These are phyloP conservation scores for Gambelia wislizenii DNA, from an alignment of 2,797 vertebrate genomes.

Conservation along the genomic window DNA sequence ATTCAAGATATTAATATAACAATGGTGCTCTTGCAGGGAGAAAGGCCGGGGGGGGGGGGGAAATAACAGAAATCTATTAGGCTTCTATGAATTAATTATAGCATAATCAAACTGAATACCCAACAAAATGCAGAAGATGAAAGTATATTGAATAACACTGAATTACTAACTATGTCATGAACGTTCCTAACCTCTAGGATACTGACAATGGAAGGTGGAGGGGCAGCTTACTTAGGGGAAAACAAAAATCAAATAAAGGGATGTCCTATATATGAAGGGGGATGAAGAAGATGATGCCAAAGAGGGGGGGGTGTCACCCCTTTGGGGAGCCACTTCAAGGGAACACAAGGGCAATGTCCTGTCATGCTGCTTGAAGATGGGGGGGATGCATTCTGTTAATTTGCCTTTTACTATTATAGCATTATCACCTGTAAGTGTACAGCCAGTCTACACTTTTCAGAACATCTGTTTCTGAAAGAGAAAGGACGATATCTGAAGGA, in stretches of 20 bases:
- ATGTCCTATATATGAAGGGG: neutral
- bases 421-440: too few relatives aligned
- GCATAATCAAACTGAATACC: neutral
- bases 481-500: too few relatives aligned
- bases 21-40: neutral
- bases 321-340: too few relatives aligned
- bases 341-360: too few relatives aligned
- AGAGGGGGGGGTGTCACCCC: too few relatives aligned
- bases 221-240: neutral
- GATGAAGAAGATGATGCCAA: too few relatives aligned
- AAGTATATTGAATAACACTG: neutral
- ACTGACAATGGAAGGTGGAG: neutral
- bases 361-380: too few relatives aligned
- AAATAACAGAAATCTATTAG: neutral
- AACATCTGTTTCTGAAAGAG: too few relatives aligned
- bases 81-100: neutral
- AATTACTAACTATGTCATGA: neutral
- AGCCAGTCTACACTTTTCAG: too few relatives aligned
- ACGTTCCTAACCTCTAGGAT: neutral
- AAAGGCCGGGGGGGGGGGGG: too few relatives aligned
- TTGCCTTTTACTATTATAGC: too few relatives aligned
- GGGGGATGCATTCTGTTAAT: too few relatives aligned
- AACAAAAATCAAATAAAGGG: neutral
- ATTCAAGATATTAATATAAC: neutral
- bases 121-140: neutral